Evolutionary conservation across 2,113 vertebrate genomes (phyloP), one percentile per base, ranked within the genome.

Genomic region (Chamaetylas fuelleborni): DNA sequence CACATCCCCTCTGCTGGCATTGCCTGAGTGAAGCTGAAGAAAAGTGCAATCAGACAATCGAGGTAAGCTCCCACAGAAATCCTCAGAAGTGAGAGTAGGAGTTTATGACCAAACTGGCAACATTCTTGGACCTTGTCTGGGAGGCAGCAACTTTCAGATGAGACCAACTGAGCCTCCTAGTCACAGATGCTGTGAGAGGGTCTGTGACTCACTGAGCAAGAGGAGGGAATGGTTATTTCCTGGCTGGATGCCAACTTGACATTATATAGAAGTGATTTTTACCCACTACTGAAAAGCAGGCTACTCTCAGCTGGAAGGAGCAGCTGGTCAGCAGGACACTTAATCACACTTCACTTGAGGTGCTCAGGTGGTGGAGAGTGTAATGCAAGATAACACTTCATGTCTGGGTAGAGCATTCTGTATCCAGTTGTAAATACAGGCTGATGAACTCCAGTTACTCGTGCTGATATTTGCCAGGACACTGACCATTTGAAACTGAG

Each of bases 401-500:
- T 56, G 80, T 45, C 88, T 86, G 64, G 36, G 40, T 40, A 81
- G 26, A 51, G 47, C 2, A 1, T 85, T 86, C 18, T 58, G 25
- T 56, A 60, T 56, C n/a, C 56, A 40, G 12, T 23, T 62, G 17
- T 66, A 88, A 85, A 40, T 51, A 64, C 33, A 86, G 43, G 24
- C 56, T 81, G 85, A 90, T 93, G 88, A 90, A 93, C 86, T 86
- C 64, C 42, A 67, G 80, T 90, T 83, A 78, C 53, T 86, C 69
- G 18, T 33, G 80, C 48, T 95, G 93, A 94, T 93, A 79, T 81
- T 88, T 95, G 20, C 88, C 82, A 90, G 94, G 80, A 84, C 61
- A 67, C 31, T 92, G 82, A 88, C 67, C 76, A 64, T 88, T 92
- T 94, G 62, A 92, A 91, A 83, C 47, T 78, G 72, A 86, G 65